Conservation (phyloP, 2,113 vertebrate genomes). For the Theristicus caerulescens region DNA sequence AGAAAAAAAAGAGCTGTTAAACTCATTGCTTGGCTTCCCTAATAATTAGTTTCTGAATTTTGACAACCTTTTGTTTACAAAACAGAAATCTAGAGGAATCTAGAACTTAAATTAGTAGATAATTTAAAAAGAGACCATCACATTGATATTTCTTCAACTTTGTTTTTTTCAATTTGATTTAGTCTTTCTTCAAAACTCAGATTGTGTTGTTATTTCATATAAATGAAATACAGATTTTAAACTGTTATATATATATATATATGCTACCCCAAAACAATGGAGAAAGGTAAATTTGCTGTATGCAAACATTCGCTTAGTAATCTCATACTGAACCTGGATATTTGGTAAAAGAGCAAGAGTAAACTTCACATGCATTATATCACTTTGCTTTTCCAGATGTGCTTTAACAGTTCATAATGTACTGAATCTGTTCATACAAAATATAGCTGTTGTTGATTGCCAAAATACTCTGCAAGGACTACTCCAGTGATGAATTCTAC, state of each 20-base stretch:
- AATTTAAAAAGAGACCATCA: neutral
- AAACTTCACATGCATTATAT: neutral
- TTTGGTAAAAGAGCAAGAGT: neutral
- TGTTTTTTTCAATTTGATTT: neutral
- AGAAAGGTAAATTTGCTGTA: neutral
- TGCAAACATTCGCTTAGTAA: neutral
- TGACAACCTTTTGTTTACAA: neutral
- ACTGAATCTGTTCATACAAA: constrained; percentile 32
- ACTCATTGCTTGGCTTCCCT: neutral
- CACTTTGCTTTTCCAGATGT: neutral
- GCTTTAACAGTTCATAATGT: constrained; percentile 23
- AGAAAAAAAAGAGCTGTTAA: neutral
- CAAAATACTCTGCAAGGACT: neutral
- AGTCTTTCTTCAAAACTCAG: neutral
- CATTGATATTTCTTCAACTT: neutral
- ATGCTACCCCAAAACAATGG: neutral
- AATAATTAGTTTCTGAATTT: neutral
- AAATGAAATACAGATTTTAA: neutral
- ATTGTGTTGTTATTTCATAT: neutral
- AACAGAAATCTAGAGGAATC: neutral
- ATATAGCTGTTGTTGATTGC: neutral
- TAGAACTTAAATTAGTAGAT: neutral
- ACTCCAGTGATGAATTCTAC: neutral
- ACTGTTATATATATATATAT: neutral
- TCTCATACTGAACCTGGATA: neutral